Conservation (phyloP, 2,888 invertebrate genomes). For the Chrysolina oricalcia region DNA sequence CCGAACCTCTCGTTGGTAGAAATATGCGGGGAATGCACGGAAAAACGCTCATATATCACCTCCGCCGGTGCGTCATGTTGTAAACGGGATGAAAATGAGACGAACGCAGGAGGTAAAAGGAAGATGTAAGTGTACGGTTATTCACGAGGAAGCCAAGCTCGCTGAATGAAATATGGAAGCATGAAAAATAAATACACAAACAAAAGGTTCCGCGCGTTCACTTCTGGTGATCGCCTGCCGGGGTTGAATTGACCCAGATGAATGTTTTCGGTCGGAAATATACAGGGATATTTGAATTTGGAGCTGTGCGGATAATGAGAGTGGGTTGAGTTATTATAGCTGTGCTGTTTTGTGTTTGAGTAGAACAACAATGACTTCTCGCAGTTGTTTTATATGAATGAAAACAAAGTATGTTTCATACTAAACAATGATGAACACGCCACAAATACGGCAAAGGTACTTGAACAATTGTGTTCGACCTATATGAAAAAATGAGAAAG, state of each 20-base stretch:
- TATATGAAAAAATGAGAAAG: no score
- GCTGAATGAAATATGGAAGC: not conserved
- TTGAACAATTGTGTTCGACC: no score
- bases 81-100: conserved; percentile 13
- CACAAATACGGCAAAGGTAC: no score
- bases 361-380: not conserved
- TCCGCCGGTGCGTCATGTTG: not conserved
- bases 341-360: not conserved
- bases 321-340: not conserved
- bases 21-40: conserved; percentile 4
- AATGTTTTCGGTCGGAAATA: not conserved
- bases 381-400: no score
- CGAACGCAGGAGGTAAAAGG: conserved; percentile 7
- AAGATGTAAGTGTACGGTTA: conserved; percentile 5
- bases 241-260: not conserved
- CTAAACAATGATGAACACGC: no score
- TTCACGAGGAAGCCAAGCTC: conserved; percentile 2
- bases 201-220: not conserved
- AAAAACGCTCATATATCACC: conserved; percentile 1
- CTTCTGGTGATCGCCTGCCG: not conserved
- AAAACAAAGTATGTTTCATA: no score
- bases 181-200: conserved; percentile 12
- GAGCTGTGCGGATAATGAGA: not conserved
- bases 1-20: not conserved
- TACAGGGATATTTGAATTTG: not conserved